Evolutionary conservation across 1,140 invertebrate species (phyloP), one percentile per base, ranked within the genome.

Genomic region (Caenorhabditis inopinata): DNA sequence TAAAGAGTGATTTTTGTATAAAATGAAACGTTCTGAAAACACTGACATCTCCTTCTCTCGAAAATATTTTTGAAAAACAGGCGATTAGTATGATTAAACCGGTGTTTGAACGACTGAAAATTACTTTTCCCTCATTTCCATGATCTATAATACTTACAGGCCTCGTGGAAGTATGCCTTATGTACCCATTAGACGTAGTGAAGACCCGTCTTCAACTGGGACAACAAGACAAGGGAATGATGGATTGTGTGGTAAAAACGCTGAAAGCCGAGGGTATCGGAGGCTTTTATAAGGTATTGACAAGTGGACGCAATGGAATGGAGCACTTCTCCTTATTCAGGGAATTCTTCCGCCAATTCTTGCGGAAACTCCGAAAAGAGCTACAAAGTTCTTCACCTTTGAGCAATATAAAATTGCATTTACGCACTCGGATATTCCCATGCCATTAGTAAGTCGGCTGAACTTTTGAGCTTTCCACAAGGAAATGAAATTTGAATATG

Each of bases 361-460:
- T 76, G 94, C 93, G n/a, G 95, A 97, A 91, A 96, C 95, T 35
- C 95, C 95, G 6, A 97, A 97, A 90, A 88, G 95, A 87, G 95
- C 95, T 58, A 93, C 94, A 0, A 96, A 97, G 91, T 96, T 96
- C 89, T 92, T 95, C 83, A 94, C 93, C 25, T 96, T 96, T 90
- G 94, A 96, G 89, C 94, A 95, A 89, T 96, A 95, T 85, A 96
- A 96, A 90, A 91, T 92, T 84, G 88, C 94, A 80, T 95, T 95
- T 89, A 90, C 93, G 87, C 94, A 94, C 88, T 93, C 92, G 25
- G 91, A 92, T 47, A 90, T 91, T 62, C 90, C 91, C 77, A 92
- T 93, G 11, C 93, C 93, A 83, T 84, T 94, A 90, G 84, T 87
- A 73, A 77, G 84, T 80, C n/a, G n/a, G n/a, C n/a, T 51, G 23